These are phyloP conservation scores for Limnothrissa miodon DNA, from an alignment of 2,113 vertebrate species.

Conservation along the genomic window DNA sequence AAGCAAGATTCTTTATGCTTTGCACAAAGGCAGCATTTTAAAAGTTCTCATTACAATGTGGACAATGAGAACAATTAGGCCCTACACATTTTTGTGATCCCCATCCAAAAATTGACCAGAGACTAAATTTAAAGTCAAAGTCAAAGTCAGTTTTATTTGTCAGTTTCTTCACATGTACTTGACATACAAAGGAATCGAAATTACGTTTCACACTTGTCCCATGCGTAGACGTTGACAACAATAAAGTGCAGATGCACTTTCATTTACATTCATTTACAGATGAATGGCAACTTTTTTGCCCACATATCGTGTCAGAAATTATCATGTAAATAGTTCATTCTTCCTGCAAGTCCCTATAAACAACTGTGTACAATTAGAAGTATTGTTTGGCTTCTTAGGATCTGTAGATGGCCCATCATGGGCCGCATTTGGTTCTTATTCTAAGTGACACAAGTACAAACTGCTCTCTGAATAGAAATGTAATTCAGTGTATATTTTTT, in stretches of 20 bases:
- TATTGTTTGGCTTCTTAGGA: neutral
- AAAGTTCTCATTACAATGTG: neutral
- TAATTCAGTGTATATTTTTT: conserved; percentile 25
- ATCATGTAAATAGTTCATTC: neutral
- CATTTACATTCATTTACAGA: neutral
- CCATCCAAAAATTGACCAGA: neutral
- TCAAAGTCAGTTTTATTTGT: too few species aligned
- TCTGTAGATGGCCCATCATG: neutral
- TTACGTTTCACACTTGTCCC: too few species aligned
- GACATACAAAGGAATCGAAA: too few species aligned
- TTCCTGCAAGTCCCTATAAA: neutral
- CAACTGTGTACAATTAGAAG: neutral
- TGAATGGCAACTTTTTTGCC: neutral
- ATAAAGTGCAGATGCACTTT: too few species aligned
- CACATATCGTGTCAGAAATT: neutral
- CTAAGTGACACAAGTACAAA: neutral
- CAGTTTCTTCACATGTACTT: too few species aligned
- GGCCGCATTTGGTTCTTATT: neutral
- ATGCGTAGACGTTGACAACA: too few species aligned
- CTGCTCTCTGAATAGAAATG: neutral
- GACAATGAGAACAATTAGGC: neutral
- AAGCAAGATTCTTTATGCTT: conserved; percentile 4
- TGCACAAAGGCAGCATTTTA: neutral
- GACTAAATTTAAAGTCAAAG: too few species aligned
- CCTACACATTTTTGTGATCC: neutral